Percentiles rank a stretch among this genome's conserved stretches.
phyloP scores from a whole-genome alignment of 2,888 invertebrate genomes.

The Chymomyza caudatula region DNA sequence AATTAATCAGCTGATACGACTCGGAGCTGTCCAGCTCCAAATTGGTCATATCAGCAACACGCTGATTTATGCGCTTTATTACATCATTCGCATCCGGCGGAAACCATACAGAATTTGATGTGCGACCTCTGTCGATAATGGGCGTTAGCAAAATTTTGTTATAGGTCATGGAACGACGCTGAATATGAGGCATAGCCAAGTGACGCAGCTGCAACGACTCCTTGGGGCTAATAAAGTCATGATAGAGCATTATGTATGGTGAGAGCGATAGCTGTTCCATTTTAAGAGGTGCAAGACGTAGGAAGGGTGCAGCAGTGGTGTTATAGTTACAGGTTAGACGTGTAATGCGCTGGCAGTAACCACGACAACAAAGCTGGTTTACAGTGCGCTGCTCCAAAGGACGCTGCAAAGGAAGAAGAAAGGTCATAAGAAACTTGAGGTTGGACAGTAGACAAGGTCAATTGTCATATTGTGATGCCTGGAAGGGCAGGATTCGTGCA shows the following conservation, averaged over 20 bases:
- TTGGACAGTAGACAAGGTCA: too few relatives aligned
- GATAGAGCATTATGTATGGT: conserved; percentile 57
- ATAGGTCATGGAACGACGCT: conserved; percentile 39
- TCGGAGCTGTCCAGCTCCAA: conserved; percentile 45
- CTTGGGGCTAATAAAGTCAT: conserved; percentile 50
- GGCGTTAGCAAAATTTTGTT: neutral
- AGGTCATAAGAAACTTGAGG: too few relatives aligned
- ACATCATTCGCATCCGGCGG: conserved; percentile 20
- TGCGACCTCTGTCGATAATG: conserved; percentile 32
- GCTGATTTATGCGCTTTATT: conserved; percentile 35
- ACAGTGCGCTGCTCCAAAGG: too few relatives aligned
- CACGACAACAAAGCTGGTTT: conserved; percentile 57
- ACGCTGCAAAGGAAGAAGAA: too few relatives aligned
- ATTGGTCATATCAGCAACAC: conserved; percentile 60
- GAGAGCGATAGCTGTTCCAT: conserved; percentile 51
- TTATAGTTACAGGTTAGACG: conserved; percentile 42
- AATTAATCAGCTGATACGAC: conserved; percentile 59
- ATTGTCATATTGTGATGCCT: too few relatives aligned
- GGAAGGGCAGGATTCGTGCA: too few relatives aligned
- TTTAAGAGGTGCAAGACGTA: conserved; percentile 62
- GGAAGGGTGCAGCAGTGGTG: conserved; percentile 46
- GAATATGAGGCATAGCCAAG: conserved; percentile 34
- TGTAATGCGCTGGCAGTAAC: too few relatives aligned
- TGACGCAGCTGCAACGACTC: conserved; percentile 50
- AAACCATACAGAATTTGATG: conserved; percentile 59